Evolutionary conservation across 2,888 invertebrate genomes (phyloP).

Genomic region (Cactoblastis cactorum): DNA sequence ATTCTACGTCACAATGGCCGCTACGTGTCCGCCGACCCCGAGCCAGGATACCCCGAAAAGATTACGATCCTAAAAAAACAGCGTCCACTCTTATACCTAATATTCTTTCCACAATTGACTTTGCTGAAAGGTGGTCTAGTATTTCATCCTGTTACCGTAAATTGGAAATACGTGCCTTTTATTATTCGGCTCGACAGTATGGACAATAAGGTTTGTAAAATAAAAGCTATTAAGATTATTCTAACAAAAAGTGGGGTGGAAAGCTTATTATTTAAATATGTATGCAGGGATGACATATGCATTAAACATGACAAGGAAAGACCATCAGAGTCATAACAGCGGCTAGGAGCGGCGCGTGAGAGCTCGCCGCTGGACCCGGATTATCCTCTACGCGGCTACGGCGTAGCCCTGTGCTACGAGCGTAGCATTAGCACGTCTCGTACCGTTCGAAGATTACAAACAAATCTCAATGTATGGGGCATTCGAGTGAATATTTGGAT

Average conservation of each 20-base stretch:
- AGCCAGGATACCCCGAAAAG: slow-evolving; percentile 70
- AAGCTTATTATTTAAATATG: slow-evolving; percentile 50
- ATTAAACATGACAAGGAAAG: slow-evolving; percentile 69
- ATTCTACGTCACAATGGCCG: slow-evolving; percentile 75
- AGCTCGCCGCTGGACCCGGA: slow-evolving; percentile 66
- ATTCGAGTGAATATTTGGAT: not conserved
- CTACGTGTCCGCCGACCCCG: slow-evolving; percentile 72
- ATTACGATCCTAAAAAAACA: slow-evolving; percentile 80
- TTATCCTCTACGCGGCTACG: slow-evolving; percentile 69
- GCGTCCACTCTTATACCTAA: slow-evolving; percentile 65
- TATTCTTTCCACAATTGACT: slow-evolving; percentile 63
- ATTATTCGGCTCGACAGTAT: not conserved
- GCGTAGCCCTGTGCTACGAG: slow-evolving; percentile 59
- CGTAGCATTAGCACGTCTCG: slow-evolving; percentile 42
- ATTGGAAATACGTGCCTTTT: slow-evolving; percentile 12
- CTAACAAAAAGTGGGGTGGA: slow-evolving; percentile 28
- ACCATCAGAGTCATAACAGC: slow-evolving; percentile 61
- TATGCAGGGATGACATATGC: slow-evolving; percentile 59
- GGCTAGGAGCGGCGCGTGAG: slow-evolving; percentile 58
- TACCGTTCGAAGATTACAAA: not conserved
- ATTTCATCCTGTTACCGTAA: slow-evolving; percentile 27
- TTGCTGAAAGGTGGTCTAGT: slow-evolving; percentile 44
- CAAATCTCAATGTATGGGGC: not conserved
- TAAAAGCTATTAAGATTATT: slow-evolving; percentile 3
- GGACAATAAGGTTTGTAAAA: not conserved